Conservation (phyloP, 2,797 vertebrate species). For the Antennarius maculatus region DNA sequence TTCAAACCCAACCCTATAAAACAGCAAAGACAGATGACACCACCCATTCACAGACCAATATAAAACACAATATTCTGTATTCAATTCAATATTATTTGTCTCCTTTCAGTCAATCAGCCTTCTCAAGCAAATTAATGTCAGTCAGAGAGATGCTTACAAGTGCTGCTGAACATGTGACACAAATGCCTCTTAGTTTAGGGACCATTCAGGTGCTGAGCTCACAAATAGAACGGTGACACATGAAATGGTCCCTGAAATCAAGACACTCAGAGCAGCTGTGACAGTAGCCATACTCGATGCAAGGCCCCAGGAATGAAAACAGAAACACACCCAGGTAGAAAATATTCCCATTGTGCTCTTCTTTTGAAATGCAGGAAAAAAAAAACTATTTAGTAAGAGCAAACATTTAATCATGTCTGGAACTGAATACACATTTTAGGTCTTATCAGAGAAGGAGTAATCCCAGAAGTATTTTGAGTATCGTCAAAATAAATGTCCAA, state of each 20-base stretch:
- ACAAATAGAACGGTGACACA: constrained; percentile 73
- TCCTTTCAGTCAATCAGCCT: not conserved
- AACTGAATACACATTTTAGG: no score
- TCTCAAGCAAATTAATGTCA: not conserved
- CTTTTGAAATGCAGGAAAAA: no score
- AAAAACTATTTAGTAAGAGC: not conserved
- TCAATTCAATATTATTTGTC: not conserved
- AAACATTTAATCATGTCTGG: not conserved
- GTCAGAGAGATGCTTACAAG: constrained; percentile 16
- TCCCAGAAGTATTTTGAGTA: no score
- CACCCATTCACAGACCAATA: constrained; percentile 35
- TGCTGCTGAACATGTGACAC: constrained; percentile 35
- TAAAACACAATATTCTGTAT: constrained; percentile 3
- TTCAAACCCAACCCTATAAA: constrained; percentile 12
- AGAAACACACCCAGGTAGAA: not conserved
- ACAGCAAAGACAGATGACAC: not conserved
- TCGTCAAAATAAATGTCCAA: no score
- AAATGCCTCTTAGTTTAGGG: constrained; percentile 48
- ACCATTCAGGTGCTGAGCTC: constrained; percentile 64
- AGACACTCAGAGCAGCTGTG: constrained; percentile 56
- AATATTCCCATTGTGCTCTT: no score
- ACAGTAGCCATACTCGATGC: not conserved
- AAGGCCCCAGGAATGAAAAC: not conserved
- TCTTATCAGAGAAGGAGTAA: no score
- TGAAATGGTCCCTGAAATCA: constrained; percentile 53